Evolutionary conservation across 2,113 vertebrate genomes (phyloP), one percentile per base, ranked within the genome.

Genomic region (Megaceryle maxima): DNA sequence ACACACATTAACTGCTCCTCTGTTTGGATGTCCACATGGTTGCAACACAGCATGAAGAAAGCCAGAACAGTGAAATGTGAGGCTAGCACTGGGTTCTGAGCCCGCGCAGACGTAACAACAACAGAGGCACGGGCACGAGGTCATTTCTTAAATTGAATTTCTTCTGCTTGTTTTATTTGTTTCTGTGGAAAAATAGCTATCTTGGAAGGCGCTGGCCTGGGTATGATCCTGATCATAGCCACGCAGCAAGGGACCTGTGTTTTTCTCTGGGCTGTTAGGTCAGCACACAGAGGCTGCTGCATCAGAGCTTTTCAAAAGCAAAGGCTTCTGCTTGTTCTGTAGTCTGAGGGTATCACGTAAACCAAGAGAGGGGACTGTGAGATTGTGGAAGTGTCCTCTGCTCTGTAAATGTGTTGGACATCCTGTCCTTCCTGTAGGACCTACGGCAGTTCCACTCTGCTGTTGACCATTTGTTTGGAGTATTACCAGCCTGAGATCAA

Each of bases 81-180:
- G 92, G 94, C 91, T 88, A 67, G 86, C 55, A n/a, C 84, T 91
- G 82, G 85, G 83, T 95, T 96, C 96, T 94, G 84, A 73, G 68
- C 90, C 96, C 57, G 28, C 18, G 46, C 95, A 88, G 87, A 75
- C 44, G 26, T 94, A 97, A 88, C 94, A 92, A 91, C 88, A 97
- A 90, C 96, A 97, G 94, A 97, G 97, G 85, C 89, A 87, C 8
- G 37, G 88, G 95, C 91, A 75, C 6, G 1, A 20, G 79, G 83
- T 96, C 88, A 93, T 89, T 95, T 78, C 96, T 95, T 87, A 94
- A 97, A 95, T 92, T 85, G 76, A 96, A 96, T 97, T 98, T 97
- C 80, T 96, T 95, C 56, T 97, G 78, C 97, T 96, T 95, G 88
- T 96, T 97, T 96, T 73, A 39, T 92, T 96, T 95, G 74, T 96